A percentile compares a stretch with the other conserved stretches of the same genome.
Evolutionary conservation across 2,113 vertebrate species (phyloP).

Genomic region (Smithornis capensis): DNA sequence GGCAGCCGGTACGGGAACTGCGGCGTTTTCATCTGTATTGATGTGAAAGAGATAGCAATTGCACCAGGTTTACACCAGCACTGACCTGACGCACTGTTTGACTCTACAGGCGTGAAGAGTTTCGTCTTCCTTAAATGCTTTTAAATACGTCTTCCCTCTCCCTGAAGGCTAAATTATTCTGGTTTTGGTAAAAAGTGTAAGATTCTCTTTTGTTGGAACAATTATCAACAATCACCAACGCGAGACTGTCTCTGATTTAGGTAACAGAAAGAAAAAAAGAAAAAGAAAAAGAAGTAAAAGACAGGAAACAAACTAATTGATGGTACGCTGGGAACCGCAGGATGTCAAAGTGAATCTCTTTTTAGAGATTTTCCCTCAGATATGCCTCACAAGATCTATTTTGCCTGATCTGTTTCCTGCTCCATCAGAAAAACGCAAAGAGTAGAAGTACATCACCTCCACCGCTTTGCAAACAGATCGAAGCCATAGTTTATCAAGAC

Average conservation of each 20-base stretch:
- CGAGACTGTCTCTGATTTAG: background rate
- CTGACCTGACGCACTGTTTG: background rate
- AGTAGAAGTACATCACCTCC: background rate
- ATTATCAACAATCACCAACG: background rate
- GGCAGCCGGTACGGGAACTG: background rate
- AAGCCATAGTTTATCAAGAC: background rate
- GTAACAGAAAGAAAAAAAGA: background rate
- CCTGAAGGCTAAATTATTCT: background rate
- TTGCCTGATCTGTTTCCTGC: background rate
- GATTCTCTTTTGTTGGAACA: background rate
- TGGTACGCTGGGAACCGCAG: background rate
- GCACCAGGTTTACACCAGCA: background rate
- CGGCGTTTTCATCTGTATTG: background rate
- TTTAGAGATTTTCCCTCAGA: background rate
- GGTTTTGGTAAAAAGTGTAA: background rate
- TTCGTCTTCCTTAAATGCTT: background rate
- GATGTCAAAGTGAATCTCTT: background rate
- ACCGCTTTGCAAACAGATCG: background rate
- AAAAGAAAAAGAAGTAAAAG: background rate
- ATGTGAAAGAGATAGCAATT: background rate
- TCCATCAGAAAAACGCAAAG: background rate
- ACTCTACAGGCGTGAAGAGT: background rate
- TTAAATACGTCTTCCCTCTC: background rate
- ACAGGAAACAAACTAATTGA: background rate
- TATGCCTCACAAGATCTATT: background rate